These are phyloP conservation scores for Emydura subglobosa DNA, from an alignment of 2,113 vertebrate species.

Conservation along the genomic window DNA sequence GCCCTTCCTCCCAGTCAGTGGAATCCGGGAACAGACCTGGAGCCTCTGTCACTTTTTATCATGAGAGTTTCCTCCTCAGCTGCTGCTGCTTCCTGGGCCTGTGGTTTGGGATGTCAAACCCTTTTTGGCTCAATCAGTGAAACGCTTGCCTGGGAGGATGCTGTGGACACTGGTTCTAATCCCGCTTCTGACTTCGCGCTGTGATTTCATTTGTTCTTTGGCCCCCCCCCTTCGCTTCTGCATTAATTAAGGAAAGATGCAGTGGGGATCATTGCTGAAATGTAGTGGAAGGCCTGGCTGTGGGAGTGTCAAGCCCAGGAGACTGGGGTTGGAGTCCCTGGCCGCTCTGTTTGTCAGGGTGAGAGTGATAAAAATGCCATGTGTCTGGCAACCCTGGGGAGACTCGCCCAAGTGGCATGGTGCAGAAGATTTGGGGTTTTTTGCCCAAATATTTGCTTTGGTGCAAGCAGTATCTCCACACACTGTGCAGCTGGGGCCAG, in stretches of 20 bases:
- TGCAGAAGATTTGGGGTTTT: background rate
- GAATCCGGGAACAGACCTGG: background rate
- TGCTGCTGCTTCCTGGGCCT: accelerated
- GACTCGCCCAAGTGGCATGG: background rate
- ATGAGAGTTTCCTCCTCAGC: background rate
- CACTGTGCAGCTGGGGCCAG: background rate
- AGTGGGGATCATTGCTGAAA: background rate
- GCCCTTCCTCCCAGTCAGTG: background rate
- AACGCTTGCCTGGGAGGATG: background rate
- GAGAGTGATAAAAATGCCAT: background rate
- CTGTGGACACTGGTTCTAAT: background rate
- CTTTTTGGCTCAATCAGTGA: background rate
- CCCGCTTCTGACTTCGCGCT: background rate
- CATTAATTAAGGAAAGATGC: background rate
- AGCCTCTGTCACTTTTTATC: background rate
- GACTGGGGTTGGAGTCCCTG: background rate
- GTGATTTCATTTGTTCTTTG: background rate
- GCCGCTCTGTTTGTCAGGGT: background rate
- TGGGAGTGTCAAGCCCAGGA: background rate
- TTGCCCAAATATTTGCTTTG: background rate
- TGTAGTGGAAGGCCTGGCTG: background rate
- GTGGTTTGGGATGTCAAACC: background rate
- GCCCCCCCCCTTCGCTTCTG: background rate
- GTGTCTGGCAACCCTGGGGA: background rate
- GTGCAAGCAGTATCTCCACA: background rate